phyloP scores from a whole-genome alignment of 2,888 invertebrate species.

The Biston stratarius region DNA sequence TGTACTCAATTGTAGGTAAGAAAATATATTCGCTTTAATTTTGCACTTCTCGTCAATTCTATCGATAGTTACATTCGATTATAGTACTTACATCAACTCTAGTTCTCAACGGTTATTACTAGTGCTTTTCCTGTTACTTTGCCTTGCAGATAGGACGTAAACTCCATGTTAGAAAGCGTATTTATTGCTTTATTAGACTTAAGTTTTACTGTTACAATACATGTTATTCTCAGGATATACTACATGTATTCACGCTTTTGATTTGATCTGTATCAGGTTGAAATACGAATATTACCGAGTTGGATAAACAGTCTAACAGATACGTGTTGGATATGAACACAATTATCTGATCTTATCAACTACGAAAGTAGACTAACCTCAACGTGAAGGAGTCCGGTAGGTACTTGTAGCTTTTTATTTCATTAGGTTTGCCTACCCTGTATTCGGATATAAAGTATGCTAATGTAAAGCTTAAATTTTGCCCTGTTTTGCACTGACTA shows the following conservation, averaged over 20 bases:
- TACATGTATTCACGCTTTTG: background rate
- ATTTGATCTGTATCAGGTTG: background rate
- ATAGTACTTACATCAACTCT: slow-evolving; percentile 9
- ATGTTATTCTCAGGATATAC: slow-evolving; percentile 9
- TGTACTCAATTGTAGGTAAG: too few relatives aligned
- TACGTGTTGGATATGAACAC: too few relatives aligned
- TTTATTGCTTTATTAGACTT: slow-evolving; percentile 59
- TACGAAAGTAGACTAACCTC: background rate
- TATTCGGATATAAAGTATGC: too few relatives aligned
- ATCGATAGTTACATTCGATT: slow-evolving; percentile 12
- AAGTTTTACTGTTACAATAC: slow-evolving; percentile 34
- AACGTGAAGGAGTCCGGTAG: too few relatives aligned
- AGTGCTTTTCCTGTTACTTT: slow-evolving; percentile 33
- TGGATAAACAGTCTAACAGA: too few relatives aligned
- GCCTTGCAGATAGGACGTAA: slow-evolving; percentile 32
- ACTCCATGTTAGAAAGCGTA: slow-evolving; percentile 41
- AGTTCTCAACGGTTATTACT: slow-evolving; percentile 30
- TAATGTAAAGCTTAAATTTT: too few relatives aligned
- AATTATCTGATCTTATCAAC: background rate
- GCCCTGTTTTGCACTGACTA: too few relatives aligned
- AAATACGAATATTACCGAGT: background rate
- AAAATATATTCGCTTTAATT: background rate
- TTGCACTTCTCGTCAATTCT: background rate
- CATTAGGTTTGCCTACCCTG: too few relatives aligned
- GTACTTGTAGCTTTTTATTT: too few relatives aligned